Percentiles rank a stretch among this genome's conserved stretches.
Evolutionary conservation across 1,140 invertebrate genomes (phyloP).

Genomic region (Ooceraea biroi): DNA sequence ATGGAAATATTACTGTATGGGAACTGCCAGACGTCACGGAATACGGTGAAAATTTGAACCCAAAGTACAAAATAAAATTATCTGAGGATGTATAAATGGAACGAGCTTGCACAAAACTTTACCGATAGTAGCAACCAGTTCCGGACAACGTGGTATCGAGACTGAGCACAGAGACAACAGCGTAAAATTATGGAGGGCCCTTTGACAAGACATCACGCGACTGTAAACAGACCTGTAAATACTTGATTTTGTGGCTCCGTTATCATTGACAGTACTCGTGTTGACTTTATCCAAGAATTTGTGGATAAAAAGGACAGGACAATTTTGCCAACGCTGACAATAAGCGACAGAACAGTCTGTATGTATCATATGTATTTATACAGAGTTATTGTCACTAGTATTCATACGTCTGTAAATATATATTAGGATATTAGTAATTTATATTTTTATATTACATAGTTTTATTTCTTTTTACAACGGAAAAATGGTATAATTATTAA

Average conservation of each 20-base stretch:
- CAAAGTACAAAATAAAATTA: constrained; percentile 78
- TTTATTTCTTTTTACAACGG: no score
- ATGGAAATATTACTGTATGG: constrained; percentile 92
- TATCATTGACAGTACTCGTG: no score
- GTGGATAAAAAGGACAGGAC: no score
- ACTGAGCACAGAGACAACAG: constrained; percentile 81
- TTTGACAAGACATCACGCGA: no score
- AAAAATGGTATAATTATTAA: no score
- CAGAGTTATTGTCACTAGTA: neutral
- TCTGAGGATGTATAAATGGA: constrained; percentile 93
- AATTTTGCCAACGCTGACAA: no score
- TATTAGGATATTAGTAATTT: neutral
- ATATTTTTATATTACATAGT: no score
- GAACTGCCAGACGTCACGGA: constrained; percentile 86
- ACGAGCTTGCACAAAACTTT: constrained; percentile 92
- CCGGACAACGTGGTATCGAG: constrained; percentile 89
- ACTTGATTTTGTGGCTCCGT: neutral
- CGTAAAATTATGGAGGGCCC: constrained; percentile 80
- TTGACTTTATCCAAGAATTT: no score
- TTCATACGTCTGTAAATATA: constrained; percentile 3
- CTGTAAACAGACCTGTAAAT: constrained; percentile 14
- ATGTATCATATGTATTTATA: no score
- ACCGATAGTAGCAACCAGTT: constrained; percentile 93
- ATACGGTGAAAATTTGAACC: constrained; percentile 79
- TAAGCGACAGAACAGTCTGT: no score